Conservation (phyloP, 2,888 invertebrate genomes). For the Operophtera brumata region DNA sequence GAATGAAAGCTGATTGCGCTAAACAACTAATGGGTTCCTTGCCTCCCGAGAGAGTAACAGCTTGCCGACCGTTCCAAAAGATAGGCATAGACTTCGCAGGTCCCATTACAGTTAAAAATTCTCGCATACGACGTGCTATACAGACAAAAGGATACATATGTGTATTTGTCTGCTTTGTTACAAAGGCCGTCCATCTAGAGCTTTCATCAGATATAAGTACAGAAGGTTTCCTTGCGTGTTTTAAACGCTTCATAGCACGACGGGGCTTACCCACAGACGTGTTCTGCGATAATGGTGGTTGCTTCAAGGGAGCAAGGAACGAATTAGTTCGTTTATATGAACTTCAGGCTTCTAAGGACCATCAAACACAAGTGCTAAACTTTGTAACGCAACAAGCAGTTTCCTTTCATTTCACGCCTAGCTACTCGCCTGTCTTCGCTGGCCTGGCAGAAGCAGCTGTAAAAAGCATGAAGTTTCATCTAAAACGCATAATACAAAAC, state of each 20-base stretch:
- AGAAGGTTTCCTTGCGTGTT: constrained; percentile 17
- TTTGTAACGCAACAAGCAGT: no score
- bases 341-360: background rate
- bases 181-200: constrained; percentile 22
- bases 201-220: constrained; percentile 20
- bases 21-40: constrained; percentile 27
- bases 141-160: constrained; percentile 6
- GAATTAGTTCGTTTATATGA: background rate
- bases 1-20: constrained; percentile 18
- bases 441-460: no score
- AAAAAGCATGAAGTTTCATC: no score
- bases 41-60: constrained; percentile 13
- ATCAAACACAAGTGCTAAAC: no score
- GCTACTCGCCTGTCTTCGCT: no score
- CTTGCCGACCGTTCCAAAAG: background rate
- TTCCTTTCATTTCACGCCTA: no score
- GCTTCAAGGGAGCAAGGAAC: constrained; percentile 6
- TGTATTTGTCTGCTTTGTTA: constrained; percentile 7
- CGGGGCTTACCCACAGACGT: constrained; percentile 16
- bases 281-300: constrained; percentile 14
- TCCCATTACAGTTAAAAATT: background rate
- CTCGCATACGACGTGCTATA: background rate
- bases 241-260: constrained; percentile 20
- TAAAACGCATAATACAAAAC: no score
- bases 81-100: constrained; percentile 4